These are phyloP conservation scores for Mormyrus proboscirostris DNA, from an alignment of 2,797 vertebrate genomes.

Conservation along the genomic window DNA sequence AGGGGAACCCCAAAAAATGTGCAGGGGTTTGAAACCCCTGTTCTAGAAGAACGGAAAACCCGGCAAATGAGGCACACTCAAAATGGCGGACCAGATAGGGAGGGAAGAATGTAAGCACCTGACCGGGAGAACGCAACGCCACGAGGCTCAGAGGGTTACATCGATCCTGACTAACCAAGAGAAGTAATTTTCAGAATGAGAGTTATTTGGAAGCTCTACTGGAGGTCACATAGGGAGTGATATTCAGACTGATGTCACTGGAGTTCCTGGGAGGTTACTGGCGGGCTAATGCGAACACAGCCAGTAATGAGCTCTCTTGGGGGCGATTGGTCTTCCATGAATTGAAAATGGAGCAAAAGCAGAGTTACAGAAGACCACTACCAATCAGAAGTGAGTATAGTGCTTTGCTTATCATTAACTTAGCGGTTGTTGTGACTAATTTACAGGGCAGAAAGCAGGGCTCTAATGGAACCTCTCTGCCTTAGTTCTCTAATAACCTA, in stretches of 20 bases:
- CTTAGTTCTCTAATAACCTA: neutral
- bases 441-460: conserved; percentile 11
- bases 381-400: neutral
- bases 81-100: conserved; percentile 39
- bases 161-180: conserved; percentile 37
- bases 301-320: conserved; percentile 71
- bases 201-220: conserved; percentile 44
- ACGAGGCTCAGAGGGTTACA: conserved; percentile 39
- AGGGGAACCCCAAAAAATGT: neutral
- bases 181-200: conserved; percentile 45
- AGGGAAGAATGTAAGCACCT: conserved; percentile 31
- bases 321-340: conserved; percentile 27
- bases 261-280: conserved; percentile 62
- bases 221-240: conserved; percentile 44
- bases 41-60: conserved; percentile 24
- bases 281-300: conserved; percentile 65
- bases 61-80: conserved; percentile 21
- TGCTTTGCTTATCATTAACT: conserved; percentile 12
- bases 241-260: conserved; percentile 51
- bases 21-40: neutral
- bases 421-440: neutral
- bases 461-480: neutral
- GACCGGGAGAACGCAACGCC: neutral
- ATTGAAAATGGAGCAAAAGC: conserved; percentile 7
- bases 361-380: neutral